phyloP scores from a whole-genome alignment of 1,140 invertebrate genomes.

The Hirudo medicinalis region DNA sequence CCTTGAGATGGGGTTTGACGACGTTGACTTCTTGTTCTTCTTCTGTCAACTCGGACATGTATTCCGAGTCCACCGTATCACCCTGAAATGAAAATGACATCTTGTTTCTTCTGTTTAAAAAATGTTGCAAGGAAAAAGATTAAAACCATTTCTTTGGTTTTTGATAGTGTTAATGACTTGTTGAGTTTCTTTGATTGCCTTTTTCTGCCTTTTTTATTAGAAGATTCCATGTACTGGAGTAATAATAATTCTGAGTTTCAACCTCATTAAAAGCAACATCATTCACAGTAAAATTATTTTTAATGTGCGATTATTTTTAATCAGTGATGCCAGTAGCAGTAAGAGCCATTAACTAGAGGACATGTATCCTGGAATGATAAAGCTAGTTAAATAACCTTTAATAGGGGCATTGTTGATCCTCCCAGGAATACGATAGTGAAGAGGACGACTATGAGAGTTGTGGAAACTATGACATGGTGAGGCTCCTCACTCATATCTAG shows the following conservation, averaged over 20 bases:
- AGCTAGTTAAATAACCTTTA: conserved; percentile 46
- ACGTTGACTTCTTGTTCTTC: conserved; percentile 71
- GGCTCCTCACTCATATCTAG: conserved; percentile 67
- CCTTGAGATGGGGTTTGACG: conserved; percentile 46
- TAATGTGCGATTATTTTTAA: too few relatives aligned
- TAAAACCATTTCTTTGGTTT: conserved; percentile 77
- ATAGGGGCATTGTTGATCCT: conserved; percentile 86
- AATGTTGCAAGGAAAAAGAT: conserved; percentile 12
- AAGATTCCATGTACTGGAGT: not conserved
- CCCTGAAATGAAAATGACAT: conserved; percentile 47
- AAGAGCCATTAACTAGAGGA: too few relatives aligned
- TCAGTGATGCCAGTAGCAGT: too few relatives aligned
- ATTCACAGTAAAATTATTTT: too few relatives aligned
- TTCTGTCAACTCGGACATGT: conserved; percentile 85
- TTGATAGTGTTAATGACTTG: conserved; percentile 75
- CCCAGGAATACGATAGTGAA: conserved; percentile 84
- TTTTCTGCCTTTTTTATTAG: conserved; percentile 20
- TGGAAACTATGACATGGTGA: conserved; percentile 87
- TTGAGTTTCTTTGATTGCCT: conserved; percentile 53
- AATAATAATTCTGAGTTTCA: not conserved
- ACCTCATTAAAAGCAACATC: too few relatives aligned
- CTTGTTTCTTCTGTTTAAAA: not conserved
- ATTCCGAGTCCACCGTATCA: conserved; percentile 86
- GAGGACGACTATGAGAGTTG: conserved; percentile 87
- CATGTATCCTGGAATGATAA: not conserved